Conservation (phyloP, 2,888 invertebrate genomes). For the Carcina quercana region DNA sequence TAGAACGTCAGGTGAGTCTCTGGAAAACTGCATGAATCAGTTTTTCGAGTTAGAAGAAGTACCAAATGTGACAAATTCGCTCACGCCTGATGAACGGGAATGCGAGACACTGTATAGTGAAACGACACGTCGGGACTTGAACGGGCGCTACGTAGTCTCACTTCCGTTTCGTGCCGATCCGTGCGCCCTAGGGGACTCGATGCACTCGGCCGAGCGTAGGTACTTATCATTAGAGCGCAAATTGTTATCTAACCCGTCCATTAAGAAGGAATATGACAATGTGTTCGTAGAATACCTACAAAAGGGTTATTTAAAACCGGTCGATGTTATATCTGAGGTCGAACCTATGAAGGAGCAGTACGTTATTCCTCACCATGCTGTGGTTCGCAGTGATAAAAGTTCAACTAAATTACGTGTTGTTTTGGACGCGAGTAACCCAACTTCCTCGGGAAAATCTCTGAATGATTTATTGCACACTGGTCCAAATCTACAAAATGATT, state of each 20-base stretch:
- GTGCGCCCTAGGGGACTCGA: constrained; percentile 8
- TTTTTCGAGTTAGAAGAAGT: constrained; percentile 7
- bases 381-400: constrained; percentile 7
- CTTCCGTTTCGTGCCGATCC: constrained; percentile 6
- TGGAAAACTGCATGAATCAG: constrained; percentile 1
- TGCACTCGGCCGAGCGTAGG: constrained; percentile 4
- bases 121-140: not conserved
- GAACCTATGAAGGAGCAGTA: constrained; percentile 3
- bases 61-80: not conserved
- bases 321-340: not conserved
- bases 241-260: constrained; percentile 1
- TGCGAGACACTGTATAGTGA: constrained; percentile 3
- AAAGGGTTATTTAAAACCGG: constrained; percentile 7
- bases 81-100: constrained; percentile 9
- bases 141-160: constrained; percentile 2
- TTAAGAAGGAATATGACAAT: constrained; percentile 5
- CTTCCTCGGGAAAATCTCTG: constrained; percentile 8
- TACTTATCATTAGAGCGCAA: constrained; percentile 4
- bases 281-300: constrained; percentile 7
- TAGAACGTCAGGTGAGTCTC: too few species aligned
- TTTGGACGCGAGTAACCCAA: constrained; percentile 11
- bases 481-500: constrained; percentile 14
- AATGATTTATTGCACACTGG: constrained; percentile 14
- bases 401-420: constrained; percentile 6
- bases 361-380: constrained; percentile 12